Conservation (phyloP, 2,888 invertebrate genomes). For the Pammene aurita region DNA sequence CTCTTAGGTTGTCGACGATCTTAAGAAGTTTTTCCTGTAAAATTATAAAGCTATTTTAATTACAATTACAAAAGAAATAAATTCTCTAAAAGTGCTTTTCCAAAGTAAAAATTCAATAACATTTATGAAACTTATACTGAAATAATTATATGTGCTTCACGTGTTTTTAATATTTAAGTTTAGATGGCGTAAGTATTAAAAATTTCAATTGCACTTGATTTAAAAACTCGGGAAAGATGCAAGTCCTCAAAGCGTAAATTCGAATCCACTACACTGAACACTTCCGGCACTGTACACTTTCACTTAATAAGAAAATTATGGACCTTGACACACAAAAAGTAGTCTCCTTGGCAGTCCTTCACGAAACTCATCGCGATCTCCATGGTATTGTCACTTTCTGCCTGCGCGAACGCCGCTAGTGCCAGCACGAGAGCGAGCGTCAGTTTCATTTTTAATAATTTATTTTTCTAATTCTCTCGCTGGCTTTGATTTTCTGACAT, state of each 20-base stretch:
- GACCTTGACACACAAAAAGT: conserved; percentile 89
- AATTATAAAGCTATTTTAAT: conserved; percentile 40
- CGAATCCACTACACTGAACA: conserved; percentile 53
- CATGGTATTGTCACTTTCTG: conserved; percentile 81
- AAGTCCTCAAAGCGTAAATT: conserved; percentile 49
- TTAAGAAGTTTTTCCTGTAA: conserved; percentile 87
- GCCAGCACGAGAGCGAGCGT: conserved; percentile 64
- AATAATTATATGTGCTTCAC: no score
- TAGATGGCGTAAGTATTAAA: neutral
- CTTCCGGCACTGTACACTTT: conserved; percentile 68
- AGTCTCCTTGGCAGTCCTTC: conserved; percentile 87
- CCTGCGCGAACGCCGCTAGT: conserved; percentile 69
- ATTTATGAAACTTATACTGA: no score
- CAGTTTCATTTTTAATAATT: conserved; percentile 64
- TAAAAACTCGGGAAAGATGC: conserved; percentile 48
- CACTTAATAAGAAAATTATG: conserved; percentile 71
- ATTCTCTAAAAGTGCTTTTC: neutral
- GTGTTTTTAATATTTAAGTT: neutral
- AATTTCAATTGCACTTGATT: conserved; percentile 16
- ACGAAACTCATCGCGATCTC: conserved; percentile 87
- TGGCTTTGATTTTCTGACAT: conserved; percentile 68
- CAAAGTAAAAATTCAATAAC: neutral
- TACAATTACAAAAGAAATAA: neutral
- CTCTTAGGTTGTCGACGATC: conserved; percentile 84
- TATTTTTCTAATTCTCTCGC: conserved; percentile 52